Conservation (phyloP, 2,888 invertebrate genomes). For the Dicroscelio sp. region DNA sequence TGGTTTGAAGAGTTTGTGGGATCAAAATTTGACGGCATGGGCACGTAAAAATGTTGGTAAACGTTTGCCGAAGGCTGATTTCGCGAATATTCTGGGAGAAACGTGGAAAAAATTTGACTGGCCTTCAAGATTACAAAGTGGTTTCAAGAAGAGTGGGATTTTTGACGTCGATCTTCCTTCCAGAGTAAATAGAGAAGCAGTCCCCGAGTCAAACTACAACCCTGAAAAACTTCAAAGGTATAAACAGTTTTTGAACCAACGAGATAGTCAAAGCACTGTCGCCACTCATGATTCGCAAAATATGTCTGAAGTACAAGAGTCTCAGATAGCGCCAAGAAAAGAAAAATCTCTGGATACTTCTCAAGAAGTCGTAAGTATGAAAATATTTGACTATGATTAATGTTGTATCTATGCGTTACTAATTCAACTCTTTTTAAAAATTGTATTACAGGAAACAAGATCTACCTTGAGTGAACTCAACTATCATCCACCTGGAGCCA, state of each 20-base stretch:
- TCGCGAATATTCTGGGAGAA: constrained; percentile 33
- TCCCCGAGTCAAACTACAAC: constrained; percentile 24
- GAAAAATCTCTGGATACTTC: not conserved
- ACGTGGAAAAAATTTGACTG: constrained; percentile 52
- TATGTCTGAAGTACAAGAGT: not conserved
- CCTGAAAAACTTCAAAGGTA: constrained; percentile 22
- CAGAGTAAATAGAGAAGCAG: constrained; percentile 22
- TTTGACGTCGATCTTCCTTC: constrained; percentile 24
- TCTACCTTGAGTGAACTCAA: not conserved
- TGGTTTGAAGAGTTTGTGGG: constrained; percentile 49
- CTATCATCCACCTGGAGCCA: not conserved
- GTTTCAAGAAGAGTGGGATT: constrained; percentile 51
- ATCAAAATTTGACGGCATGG: constrained; percentile 41
- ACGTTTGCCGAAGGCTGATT: constrained; percentile 38
- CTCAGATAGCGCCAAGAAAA: not conserved
- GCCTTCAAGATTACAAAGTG: constrained; percentile 37
- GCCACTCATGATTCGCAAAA: not conserved
- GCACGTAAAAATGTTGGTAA: constrained; percentile 53
- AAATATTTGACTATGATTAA: not conserved
- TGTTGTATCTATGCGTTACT: not conserved
- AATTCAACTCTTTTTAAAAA: not conserved
- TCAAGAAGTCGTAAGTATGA: not conserved
- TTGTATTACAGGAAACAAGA: not conserved
- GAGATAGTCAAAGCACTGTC: not conserved
- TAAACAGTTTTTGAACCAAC: not conserved